Base-by-base conservation (phyloP, 2,888 invertebrate genomes). In the Xylota segnis region DNA sequence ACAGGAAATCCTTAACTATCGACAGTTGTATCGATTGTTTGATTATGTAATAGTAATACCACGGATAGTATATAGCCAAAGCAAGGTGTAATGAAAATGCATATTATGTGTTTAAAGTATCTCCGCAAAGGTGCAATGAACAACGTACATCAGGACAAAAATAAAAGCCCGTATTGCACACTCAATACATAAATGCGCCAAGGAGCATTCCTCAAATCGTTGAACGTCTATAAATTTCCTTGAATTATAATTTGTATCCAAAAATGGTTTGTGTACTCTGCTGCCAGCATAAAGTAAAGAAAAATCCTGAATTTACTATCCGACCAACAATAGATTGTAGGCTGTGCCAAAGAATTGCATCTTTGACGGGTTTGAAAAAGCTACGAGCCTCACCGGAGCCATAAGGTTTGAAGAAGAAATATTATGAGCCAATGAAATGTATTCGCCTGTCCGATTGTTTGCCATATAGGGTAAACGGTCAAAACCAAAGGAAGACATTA, bases 371-470 rank as follows among this genome's bases (percentile, higher is more conserved):
- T 29, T 32, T 27, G 6, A 29, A 75, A 81, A 71, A 70, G 52
- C 56, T 56, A 77, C 66, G 45, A 83, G 50, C 54, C 78, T 54
- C 66, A 45, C 37, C n/a, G 59, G 52, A 66, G 54, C 83, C 63
- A 77, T 56, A 77, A 59, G 77, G 14, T 47, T 72, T 63, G 10
- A 58, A 59, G 54, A 83, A 59, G 54, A 83, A 83, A 52, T 87
- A 81, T 86, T 81, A 86, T 66, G 71, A 86, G 71, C 59, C 75
- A 66, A 59, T 65, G 63, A 86, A 81, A 76, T 81, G 81, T 81
- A 86, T 86, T 79, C 71, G 76, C 84, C 84, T 87, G 83, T 87
- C 83, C 87, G 81, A 87, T 87, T 87, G 87, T 87, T 77, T 63
- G 61, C 87, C 87, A 83, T 81, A 83, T 87, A 83, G 68, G 87